Percentiles rank a stretch among this genome's conserved stretches.
These are phyloP conservation scores for Micromys minutus DNA, from an alignment of 2,113 vertebrate species.

Conservation along the genomic window DNA sequence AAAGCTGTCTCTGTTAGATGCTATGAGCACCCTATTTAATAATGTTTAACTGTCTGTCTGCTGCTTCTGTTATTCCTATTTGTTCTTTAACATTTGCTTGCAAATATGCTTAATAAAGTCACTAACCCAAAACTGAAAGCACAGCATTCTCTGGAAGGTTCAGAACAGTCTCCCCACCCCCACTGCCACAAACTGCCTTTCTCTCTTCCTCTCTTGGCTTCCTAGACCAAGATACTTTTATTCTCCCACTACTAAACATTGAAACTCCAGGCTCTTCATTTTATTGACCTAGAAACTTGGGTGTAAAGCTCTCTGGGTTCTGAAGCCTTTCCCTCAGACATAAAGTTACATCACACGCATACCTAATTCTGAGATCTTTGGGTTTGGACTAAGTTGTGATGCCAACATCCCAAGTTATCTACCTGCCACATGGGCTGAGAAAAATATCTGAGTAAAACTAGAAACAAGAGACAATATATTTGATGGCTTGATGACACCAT, in stretches of 20 bases:
- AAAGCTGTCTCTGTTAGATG: not conserved
- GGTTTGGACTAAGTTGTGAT: not conserved
- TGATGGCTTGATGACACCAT: not conserved
- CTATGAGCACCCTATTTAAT: not conserved
- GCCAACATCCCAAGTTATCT: not conserved
- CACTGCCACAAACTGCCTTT: not conserved
- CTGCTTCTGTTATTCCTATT: not conserved
- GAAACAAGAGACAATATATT: not conserved
- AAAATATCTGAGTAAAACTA: not conserved
- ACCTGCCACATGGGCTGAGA: not conserved
- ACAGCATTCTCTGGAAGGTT: not conserved
- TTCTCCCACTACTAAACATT: not conserved
- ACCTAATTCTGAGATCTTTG: not conserved
- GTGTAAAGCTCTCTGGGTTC: not conserved
- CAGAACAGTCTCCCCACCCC: no score
- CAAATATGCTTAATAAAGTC: not conserved
- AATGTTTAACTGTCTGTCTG: not conserved
- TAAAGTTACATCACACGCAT: not conserved
- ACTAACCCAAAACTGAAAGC: not conserved
- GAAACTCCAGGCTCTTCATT: not conserved
- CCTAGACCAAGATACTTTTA: not conserved
- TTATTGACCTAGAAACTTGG: not conserved
- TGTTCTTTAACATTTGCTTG: not conserved
- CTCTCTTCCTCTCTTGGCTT: not conserved
- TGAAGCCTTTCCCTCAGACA: not conserved